Evolutionary conservation across 2,797 vertebrate genomes (phyloP).

Genomic region (Lycodopsis pacificus): DNA sequence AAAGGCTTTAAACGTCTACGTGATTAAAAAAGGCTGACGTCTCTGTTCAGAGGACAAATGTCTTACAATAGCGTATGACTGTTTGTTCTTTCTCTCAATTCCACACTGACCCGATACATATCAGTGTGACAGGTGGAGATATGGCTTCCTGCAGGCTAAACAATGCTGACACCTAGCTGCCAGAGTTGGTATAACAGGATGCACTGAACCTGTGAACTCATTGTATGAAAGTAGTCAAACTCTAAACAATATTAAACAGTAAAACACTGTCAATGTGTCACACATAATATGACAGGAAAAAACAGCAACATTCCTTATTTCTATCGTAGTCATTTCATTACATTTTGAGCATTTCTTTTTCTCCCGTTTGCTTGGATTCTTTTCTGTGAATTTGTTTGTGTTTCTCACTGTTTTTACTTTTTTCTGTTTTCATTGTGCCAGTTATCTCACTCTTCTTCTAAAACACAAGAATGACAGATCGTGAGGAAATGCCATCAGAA

Average conservation of each 20-base stretch:
- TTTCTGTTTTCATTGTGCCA: neutral
- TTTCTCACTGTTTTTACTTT: neutral
- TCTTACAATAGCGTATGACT: neutral
- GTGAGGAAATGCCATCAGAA: neutral
- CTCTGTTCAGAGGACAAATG: neutral
- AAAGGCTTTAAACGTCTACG: neutral
- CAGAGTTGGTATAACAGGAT: neutral
- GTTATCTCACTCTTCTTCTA: neutral
- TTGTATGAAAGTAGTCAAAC: neutral
- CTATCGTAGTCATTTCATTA: neutral
- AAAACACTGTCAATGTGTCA: neutral
- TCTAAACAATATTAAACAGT: neutral
- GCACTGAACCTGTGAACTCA: neutral
- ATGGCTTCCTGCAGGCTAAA: neutral
- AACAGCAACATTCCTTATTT: neutral
- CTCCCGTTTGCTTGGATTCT: neutral
- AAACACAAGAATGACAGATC: neutral
- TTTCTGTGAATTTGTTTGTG: neutral
- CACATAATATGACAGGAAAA: too few relatives aligned
- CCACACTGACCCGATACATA: neutral
- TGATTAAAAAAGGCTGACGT: neutral
- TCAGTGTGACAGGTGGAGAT: neutral
- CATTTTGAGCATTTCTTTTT: neutral
- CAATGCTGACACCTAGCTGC: conserved; percentile 56
- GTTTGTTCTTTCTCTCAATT: neutral